phyloP scores from a whole-genome alignment of 1,140 invertebrate species.

The Globodera ellingtonae region DNA sequence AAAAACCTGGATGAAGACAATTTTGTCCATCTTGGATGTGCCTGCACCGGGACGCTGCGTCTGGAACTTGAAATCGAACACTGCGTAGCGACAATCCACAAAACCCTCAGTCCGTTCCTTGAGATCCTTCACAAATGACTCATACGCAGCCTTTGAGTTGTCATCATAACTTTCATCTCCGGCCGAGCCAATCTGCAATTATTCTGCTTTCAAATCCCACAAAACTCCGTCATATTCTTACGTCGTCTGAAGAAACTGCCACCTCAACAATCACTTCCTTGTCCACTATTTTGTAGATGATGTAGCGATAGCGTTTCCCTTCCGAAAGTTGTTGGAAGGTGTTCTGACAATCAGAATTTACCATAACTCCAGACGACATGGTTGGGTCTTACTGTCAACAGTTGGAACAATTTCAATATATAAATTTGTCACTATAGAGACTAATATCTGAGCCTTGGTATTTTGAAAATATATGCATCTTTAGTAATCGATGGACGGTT shows the following conservation, averaged over 20 bases:
- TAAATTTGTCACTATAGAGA: too few relatives aligned
- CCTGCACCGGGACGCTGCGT: conserved; percentile 61
- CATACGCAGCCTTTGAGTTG: conserved; percentile 64
- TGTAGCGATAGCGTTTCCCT: conserved; percentile 55
- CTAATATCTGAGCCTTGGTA: neutral
- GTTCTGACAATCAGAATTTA: conserved; percentile 54
- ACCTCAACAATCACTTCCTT: conserved; percentile 63
- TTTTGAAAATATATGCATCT: too few relatives aligned
- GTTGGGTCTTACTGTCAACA: neutral
- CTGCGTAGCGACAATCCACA: conserved; percentile 63
- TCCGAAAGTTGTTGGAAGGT: conserved; percentile 57
- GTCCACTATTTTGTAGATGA: conserved; percentile 62
- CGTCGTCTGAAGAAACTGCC: conserved; percentile 57
- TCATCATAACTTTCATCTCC: conserved; percentile 61
- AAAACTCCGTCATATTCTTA: conserved; percentile 33
- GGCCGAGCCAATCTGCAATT: conserved; percentile 36
- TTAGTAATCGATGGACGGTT: neutral
- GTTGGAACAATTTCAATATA: too few relatives aligned
- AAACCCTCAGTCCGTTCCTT: conserved; percentile 61
- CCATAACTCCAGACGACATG: conserved; percentile 47
- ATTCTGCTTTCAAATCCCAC: neutral
- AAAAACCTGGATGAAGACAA: conserved; percentile 58
- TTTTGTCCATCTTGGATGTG: conserved; percentile 65
- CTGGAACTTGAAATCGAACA: conserved; percentile 65
- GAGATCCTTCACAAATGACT: conserved; percentile 60